Evolutionary conservation across 2,113 vertebrate species (phyloP), one percentile per base, ranked within the genome.

Genomic region (Butastur rufipennis): DNA sequence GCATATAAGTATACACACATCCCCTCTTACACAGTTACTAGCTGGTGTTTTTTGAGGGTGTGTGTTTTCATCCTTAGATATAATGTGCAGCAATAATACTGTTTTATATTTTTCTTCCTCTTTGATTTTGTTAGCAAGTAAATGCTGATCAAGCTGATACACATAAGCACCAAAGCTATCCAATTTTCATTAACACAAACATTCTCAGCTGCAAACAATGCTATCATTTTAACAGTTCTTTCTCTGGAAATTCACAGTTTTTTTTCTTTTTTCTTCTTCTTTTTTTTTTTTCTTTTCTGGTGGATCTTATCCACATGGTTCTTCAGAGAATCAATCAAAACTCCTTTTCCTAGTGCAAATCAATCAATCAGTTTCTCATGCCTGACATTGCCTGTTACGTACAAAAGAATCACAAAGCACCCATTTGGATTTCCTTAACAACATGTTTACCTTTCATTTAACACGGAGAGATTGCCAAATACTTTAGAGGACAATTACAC

Each of bases 351-450:
- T 66, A 40, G 20, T 73, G 29, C n/a, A 86, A 88, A 92, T 86
- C 87, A 90, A 90, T 93, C 93, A 94, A 80, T 92, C 89, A 77
- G 9, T 86, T 93, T 72, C 45, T 94, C 58, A 59, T 86, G 63
- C 63, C 67, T 88, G 71, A 92, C 79, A 93, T 50, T 74, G 71
- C 26, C 50, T 67, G 63, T 83, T 88, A 80, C 1, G 4, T 83
- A 86, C 58, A 56, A 63, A 42, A 88, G 78, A 88, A 87, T 86
- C 48, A 82, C 67, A 94, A 85, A 83, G 13, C 66, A 56, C 29
- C 26, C 26, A 61, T 78, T 96, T 84, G 63, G 63, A 75, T 84
- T 95, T 81, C 56, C 48, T 93, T 79, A 93, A 92, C 66, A 88
- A 65, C 26, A 8, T 50, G 18, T 92, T 95, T 92, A 63, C 38